These are phyloP conservation scores for Halcyon chelicuti DNA, from an alignment of 2,797 vertebrate species.

Conservation along the genomic window DNA sequence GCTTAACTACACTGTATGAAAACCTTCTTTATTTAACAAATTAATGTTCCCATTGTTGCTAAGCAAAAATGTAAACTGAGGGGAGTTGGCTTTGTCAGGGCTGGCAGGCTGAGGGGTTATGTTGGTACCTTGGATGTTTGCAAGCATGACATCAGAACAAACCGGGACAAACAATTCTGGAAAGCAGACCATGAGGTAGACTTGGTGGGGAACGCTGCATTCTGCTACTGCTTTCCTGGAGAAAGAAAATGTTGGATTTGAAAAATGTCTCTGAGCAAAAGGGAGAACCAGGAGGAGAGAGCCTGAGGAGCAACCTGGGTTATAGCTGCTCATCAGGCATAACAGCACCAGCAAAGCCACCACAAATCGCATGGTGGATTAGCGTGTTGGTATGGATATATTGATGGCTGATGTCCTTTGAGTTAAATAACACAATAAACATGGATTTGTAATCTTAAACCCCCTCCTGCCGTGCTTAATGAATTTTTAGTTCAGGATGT, in stretches of 20 bases:
- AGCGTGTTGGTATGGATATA: constrained; percentile 43
- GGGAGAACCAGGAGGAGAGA: background rate
- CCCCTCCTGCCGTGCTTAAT: constrained; percentile 80
- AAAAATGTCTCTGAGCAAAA: background rate
- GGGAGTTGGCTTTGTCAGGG: background rate
- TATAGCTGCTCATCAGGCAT: background rate
- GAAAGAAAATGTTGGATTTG: background rate
- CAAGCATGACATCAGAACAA: accelerated
- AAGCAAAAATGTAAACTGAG: background rate
- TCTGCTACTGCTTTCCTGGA: background rate
- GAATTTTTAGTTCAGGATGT: constrained; percentile 82
- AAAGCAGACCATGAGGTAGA: background rate
- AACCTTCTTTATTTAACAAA: background rate
- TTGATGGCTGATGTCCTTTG: constrained; percentile 80
- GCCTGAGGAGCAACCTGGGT: background rate
- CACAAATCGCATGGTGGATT: background rate
- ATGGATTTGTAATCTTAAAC: constrained; percentile 84
- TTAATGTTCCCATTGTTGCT: background rate
- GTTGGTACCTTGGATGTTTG: background rate
- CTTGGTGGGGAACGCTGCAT: background rate
- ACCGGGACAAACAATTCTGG: background rate
- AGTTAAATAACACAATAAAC: constrained; percentile 85
- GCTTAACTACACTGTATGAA: background rate
- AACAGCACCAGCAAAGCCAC: background rate
- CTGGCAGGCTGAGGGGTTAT: accelerated